Evolutionary conservation across 2,797 vertebrate species (phyloP).

Genomic region (Pteropus rufus): DNA sequence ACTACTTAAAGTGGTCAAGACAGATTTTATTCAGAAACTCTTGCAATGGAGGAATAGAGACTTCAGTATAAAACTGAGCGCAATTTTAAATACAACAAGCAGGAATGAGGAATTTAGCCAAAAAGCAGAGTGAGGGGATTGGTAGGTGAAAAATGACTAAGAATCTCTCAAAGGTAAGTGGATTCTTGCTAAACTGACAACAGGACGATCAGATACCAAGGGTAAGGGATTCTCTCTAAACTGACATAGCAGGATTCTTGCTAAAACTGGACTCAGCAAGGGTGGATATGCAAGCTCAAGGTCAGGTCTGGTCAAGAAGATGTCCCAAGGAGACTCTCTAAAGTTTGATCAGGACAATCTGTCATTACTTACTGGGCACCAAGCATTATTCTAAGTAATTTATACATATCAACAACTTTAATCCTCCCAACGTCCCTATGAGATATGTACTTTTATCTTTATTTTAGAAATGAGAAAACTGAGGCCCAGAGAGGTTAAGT

Average conservation of each 20-base stretch:
- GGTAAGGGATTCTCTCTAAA: not conserved
- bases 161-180: not conserved
- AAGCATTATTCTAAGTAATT: not conserved
- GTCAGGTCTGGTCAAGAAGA: not conserved
- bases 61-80: not conserved
- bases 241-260: not conserved
- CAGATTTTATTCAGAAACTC: not conserved
- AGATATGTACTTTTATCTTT: not conserved
- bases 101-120: not conserved
- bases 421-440: not conserved
- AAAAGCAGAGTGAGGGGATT: not conserved
- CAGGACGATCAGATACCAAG: not conserved
- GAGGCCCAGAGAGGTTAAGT: not conserved
- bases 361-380: not conserved
- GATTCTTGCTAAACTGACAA: not conserved
- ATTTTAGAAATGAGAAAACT: not conserved
- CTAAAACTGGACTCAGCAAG: not conserved
- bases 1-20: not conserved
- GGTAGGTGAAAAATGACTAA: not conserved
- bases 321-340: not conserved
- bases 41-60: not conserved
- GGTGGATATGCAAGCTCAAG: not conserved
- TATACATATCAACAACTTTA: not conserved
- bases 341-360: not conserved
- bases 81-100: not conserved